These are phyloP conservation scores for Hexactinellida sp. DNA, from an alignment of 37 sponge, comb jelly and placozoan species.

Conservation along the genomic window DNA sequence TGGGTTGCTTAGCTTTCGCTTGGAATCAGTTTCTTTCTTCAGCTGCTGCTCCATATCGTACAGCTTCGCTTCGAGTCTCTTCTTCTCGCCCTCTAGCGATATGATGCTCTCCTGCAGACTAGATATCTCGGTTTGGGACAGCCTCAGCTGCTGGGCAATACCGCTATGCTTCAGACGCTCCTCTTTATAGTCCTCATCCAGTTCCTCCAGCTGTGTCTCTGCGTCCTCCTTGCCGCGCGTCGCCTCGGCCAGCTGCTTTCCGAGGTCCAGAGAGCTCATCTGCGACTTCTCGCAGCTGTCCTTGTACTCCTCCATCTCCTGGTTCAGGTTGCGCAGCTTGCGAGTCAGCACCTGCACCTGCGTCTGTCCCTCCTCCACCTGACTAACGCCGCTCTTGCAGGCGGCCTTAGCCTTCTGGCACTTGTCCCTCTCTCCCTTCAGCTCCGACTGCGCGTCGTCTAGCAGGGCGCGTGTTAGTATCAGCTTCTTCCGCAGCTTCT, in stretches of 20 bases:
- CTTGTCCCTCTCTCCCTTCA: constrained; percentile 21
- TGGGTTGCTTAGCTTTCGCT: background rate
- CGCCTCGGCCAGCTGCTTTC: constrained; percentile 31
- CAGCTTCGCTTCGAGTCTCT: background rate
- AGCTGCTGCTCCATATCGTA: constrained; percentile 1
- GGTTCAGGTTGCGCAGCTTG: constrained; percentile 19
- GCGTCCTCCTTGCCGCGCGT: constrained; percentile 70
- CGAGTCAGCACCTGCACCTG: background rate
- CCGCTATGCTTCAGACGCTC: background rate
- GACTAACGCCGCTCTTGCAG: background rate
- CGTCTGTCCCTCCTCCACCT: background rate
- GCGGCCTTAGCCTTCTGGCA: background rate
- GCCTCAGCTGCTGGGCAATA: background rate
- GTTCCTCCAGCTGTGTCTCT: constrained; percentile 69
- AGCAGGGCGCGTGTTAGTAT: constrained; percentile 42
- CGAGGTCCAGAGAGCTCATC: constrained; percentile 48
- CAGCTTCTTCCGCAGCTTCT: constrained; percentile 54
- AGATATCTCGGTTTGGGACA: background rate
- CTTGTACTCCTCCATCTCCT: constrained; percentile 50
- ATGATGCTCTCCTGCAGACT: background rate
- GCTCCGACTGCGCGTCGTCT: constrained; percentile 37
- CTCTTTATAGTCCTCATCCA: constrained; percentile 68
- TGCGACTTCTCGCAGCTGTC: constrained; percentile 57
- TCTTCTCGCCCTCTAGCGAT: background rate
- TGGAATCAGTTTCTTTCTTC: background rate